A percentile compares a stretch with the other conserved stretches of the same genome.
Conservation (phyloP, 2,888 invertebrate genomes). For the Bembecia ichneumoniformis region DNA sequence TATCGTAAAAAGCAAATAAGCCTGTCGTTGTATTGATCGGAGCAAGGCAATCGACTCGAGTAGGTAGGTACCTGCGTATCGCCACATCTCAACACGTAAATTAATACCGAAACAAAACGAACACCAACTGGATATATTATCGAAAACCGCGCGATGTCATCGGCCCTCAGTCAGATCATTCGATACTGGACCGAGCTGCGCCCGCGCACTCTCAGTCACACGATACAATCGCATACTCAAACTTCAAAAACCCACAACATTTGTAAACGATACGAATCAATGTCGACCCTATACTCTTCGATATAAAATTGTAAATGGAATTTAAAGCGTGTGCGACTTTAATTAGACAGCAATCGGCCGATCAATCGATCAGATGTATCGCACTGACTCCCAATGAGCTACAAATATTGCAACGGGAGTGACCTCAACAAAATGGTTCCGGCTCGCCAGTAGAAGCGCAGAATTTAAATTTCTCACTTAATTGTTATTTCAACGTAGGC, state of each 20-base stretch:
- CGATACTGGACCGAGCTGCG: conserved; percentile 38
- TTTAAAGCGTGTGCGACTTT: conserved; percentile 12
- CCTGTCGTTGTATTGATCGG: background rate
- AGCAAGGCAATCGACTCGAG: conserved; percentile 12
- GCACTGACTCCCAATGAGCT: background rate
- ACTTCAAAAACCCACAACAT: background rate
- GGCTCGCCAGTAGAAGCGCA: conserved; percentile 11
- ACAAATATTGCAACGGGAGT: background rate
- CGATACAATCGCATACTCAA: conserved; percentile 1
- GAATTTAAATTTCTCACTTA: conserved; percentile 33
- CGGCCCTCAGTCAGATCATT: conserved; percentile 50
- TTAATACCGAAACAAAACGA: conserved; percentile 50
- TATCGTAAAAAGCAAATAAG: too few species aligned
- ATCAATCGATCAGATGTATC: conserved; percentile 20
- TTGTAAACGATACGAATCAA: background rate
- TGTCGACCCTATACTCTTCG: background rate
- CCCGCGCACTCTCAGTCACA: conserved; percentile 12
- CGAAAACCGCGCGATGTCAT: conserved; percentile 59
- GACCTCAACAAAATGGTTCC: conserved; percentile 12
- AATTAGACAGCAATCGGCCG: conserved; percentile 20
- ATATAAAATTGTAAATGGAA: background rate
- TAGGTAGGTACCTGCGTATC: conserved; percentile 13
- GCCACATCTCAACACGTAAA: conserved; percentile 50
- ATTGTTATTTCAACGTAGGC: conserved; percentile 58
- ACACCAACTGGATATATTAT: conserved; percentile 36